Percentiles rank a stretch among this genome's conserved stretches.
Conservation (phyloP, 1,140 invertebrate genomes). For the Drosophila ambigua region DNA sequence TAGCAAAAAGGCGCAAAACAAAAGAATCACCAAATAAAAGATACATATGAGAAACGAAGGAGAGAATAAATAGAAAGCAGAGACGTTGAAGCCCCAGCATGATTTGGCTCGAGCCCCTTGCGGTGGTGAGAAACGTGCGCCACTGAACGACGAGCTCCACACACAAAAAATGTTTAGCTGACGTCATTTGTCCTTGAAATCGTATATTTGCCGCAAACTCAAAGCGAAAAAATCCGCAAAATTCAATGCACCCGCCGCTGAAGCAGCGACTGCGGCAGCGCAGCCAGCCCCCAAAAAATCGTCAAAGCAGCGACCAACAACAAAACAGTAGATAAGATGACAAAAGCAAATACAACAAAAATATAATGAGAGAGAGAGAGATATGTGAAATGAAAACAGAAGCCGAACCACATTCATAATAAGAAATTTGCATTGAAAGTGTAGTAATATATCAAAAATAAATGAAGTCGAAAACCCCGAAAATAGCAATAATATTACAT, state of each 20-base stretch:
- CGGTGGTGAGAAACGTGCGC: neutral
- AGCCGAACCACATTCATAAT: neutral
- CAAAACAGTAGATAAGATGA: slow-evolving; percentile 37
- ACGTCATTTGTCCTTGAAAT: slow-evolving; percentile 82
- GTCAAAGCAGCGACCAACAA: slow-evolving; percentile 19
- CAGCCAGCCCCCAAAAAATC: slow-evolving; percentile 23
- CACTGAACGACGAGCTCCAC: slow-evolving; percentile 3
- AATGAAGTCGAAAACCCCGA: neutral
- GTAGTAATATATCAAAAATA: neutral
- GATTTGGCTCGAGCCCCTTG: no score
- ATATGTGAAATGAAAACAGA: slow-evolving; percentile 21
- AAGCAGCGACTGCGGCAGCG: slow-evolving; percentile 20
- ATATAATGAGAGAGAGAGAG: slow-evolving; percentile 17
- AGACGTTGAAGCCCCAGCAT: slow-evolving; percentile 30
- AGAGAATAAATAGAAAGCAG: slow-evolving; percentile 54
- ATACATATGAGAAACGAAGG: slow-evolving; percentile 28
- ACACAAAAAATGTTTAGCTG: slow-evolving; percentile 72
- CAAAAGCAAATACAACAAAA: slow-evolving; percentile 23
- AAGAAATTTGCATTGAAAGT: slow-evolving; percentile 16
- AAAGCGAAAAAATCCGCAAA: slow-evolving; percentile 68
- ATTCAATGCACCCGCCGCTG: slow-evolving; percentile 70
- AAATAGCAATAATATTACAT: neutral
- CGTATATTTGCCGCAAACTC: slow-evolving; percentile 70
- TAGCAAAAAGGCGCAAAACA: slow-evolving; percentile 44
- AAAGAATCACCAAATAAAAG: slow-evolving; percentile 42